phyloP scores from a whole-genome alignment of 2,113 vertebrate genomes.

The Oncorhynchus kisutch region DNA sequence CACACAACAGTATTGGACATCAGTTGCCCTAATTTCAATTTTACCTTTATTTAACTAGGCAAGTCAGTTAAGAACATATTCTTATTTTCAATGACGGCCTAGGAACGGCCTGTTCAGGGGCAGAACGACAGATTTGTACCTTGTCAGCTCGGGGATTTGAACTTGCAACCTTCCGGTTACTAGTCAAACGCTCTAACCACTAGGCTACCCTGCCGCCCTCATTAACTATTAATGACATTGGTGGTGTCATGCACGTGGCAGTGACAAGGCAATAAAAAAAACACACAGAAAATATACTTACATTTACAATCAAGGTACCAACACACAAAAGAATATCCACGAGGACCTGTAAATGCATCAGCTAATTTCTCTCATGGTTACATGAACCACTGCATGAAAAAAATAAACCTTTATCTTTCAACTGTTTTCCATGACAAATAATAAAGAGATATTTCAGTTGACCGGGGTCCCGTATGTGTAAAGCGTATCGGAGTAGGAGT shows the following conservation, averaged over 20 bases:
- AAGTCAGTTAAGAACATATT: no score
- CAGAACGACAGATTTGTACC: no score
- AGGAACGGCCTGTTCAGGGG: no score
- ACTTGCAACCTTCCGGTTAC: no score
- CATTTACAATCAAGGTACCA: neutral
- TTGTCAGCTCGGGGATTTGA: no score
- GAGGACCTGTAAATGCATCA: neutral
- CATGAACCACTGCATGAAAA: neutral
- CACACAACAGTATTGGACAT: constrained; percentile 22
- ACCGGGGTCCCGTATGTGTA: neutral
- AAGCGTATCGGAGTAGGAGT: no score
- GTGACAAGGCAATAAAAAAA: constrained; percentile 37
- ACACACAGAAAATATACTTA: neutral
- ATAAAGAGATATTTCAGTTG: neutral
- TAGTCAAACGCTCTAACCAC: no score
- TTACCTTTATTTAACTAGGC: no score
- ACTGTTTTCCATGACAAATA: neutral
- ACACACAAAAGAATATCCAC: neutral
- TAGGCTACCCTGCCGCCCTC: no score
- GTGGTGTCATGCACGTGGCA: constrained; percentile 52
- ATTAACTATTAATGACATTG: neutral
- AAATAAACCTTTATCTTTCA: neutral
- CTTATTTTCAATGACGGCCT: no score
- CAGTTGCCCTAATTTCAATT: constrained; percentile 1
- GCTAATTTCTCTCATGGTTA: neutral